Percentiles rank a stretch among this genome's conserved stretches.
Conservation (phyloP, 2,888 invertebrate species). For the Chironomus tentans region DNA sequence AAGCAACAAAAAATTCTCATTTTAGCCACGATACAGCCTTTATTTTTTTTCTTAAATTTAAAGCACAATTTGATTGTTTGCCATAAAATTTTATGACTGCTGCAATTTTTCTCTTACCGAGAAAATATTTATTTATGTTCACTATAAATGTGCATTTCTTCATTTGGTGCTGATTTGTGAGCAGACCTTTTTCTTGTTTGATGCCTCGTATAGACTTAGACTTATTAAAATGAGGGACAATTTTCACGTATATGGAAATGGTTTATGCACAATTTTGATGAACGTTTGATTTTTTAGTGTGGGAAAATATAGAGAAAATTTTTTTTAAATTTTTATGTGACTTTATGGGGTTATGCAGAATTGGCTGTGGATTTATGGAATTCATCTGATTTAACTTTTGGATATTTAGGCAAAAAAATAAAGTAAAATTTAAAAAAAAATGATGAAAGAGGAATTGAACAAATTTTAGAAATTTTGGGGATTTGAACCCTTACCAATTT, state of each 20-base stretch:
- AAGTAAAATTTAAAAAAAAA: no score
- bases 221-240: background rate
- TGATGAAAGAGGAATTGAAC: no score
- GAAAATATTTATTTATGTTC: background rate
- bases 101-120: background rate
- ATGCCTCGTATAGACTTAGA: background rate
- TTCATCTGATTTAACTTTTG: no score
- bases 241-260: background rate
- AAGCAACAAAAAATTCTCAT: background rate
- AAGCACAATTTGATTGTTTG: conserved; percentile 4
- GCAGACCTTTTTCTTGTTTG: background rate
- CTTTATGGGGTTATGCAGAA: no score
- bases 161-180: background rate
- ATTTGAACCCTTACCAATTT: no score
- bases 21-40: no score
- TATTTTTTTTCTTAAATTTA: background rate
- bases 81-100: conserved; percentile 2
- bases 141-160: background rate
- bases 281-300: background rate
- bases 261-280: background rate
- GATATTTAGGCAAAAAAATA: no score
- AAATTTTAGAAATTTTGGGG: no score
- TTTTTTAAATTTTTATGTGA: no score
- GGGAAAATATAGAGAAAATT: background rate
- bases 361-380: no score